phyloP scores from a whole-genome alignment of 2,113 vertebrate species.

The Sapayoa aenigma region DNA sequence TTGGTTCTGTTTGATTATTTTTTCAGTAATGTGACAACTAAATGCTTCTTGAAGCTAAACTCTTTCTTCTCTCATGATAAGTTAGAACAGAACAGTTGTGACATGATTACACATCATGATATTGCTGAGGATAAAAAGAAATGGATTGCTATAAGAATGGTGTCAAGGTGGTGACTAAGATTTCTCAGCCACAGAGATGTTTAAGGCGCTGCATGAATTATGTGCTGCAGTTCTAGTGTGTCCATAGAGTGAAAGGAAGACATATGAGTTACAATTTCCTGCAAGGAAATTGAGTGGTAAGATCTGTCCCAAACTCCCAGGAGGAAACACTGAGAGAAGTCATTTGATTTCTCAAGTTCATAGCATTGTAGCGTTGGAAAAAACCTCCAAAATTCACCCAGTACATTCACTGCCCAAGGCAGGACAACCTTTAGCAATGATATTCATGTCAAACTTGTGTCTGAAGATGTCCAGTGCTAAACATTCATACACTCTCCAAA shows the following conservation, averaged over 20 bases:
- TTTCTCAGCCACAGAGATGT: background rate
- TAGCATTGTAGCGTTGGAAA: background rate
- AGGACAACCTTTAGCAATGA: background rate
- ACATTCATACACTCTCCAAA: background rate
- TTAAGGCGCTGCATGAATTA: background rate
- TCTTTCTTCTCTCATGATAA: background rate
- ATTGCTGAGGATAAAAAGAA: background rate
- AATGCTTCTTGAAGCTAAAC: background rate
- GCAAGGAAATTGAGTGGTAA: background rate
- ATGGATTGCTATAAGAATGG: background rate
- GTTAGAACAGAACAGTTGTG: background rate
- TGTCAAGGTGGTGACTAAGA: background rate
- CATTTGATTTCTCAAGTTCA: background rate
- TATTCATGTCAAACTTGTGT: background rate
- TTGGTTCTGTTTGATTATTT: background rate
- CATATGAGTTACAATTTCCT: slow-evolving; percentile 20
- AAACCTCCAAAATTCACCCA: background rate
- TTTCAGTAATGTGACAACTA: background rate
- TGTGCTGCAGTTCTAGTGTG: background rate
- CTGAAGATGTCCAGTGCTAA: background rate
- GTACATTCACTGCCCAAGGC: background rate
- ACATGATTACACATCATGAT: background rate
- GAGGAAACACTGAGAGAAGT: background rate
- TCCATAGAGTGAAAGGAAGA: background rate
- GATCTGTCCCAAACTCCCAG: background rate